Evolutionary conservation across 2,888 invertebrate species (phyloP).

Genomic region (Cephus pygmeus): DNA sequence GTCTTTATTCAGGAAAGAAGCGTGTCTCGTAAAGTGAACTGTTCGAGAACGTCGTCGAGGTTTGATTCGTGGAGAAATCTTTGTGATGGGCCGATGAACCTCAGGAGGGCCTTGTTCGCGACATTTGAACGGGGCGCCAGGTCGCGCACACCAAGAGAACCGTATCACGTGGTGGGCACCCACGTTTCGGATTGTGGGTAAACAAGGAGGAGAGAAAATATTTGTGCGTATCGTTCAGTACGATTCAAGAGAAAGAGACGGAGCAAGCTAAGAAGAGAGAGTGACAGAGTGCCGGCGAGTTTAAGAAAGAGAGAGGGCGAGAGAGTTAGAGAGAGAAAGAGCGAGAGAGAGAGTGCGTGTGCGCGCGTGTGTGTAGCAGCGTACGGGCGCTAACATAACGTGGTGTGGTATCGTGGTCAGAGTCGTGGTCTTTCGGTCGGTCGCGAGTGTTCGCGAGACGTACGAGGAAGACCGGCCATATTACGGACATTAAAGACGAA

Average conservation of each 20-base stretch:
- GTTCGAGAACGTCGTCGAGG: too few relatives aligned
- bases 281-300: not conserved
- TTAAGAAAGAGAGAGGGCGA: not conserved
- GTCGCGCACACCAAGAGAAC: constrained; percentile 13
- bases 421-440: not conserved
- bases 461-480: constrained; percentile 47
- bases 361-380: constrained; percentile 12
- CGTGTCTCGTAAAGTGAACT: not conserved
- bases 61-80: not conserved
- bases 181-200: constrained; percentile 66
- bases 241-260: not conserved
- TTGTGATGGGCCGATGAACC: not conserved
- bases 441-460: constrained; percentile 21
- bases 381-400: constrained; percentile 8
- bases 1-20: not conserved
- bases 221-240: constrained; percentile 20
- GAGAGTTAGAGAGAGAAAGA: not conserved
- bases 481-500: constrained; percentile 43
- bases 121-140: constrained; percentile 25
- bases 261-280: not conserved
- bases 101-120: not conserved
- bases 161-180: constrained; percentile 62
- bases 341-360: not conserved
- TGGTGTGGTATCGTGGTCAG: constrained; percentile 11
- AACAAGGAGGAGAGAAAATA: constrained; percentile 50